These are phyloP conservation scores for Ceratoteleas bidentatus DNA, from an alignment of 1,140 invertebrate species.

Conservation along the genomic window DNA sequence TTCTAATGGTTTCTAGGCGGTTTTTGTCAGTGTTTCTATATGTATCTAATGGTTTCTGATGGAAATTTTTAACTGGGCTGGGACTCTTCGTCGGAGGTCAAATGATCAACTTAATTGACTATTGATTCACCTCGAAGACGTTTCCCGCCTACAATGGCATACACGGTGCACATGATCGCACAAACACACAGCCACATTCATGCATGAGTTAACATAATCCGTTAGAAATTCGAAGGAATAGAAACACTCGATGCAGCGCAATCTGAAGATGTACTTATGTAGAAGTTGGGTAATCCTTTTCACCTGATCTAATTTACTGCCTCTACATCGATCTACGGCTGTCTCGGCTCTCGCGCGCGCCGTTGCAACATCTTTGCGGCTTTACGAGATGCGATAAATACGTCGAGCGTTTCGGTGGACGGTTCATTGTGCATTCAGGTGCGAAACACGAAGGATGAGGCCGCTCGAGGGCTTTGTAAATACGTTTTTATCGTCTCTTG, in stretches of 20 bases:
- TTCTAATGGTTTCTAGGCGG: no score
- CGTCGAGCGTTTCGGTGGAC: slow-evolving; percentile 57
- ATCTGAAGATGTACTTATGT: slow-evolving; percentile 69
- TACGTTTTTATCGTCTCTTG: no score
- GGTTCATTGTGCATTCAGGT: slow-evolving; percentile 59
- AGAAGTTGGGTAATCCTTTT: slow-evolving; percentile 75
- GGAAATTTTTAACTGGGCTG: no score
- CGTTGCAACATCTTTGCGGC: slow-evolving; percentile 69
- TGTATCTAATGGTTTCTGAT: no score
- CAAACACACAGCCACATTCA: slow-evolving; percentile 22
- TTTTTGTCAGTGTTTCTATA: no score
- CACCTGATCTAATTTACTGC: slow-evolving; percentile 79
- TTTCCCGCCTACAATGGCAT: slow-evolving; percentile 8
- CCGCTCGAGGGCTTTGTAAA: no score
- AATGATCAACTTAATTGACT: slow-evolving; percentile 39
- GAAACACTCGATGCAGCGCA: slow-evolving; percentile 60
- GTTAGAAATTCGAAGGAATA: slow-evolving; percentile 50
- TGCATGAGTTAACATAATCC: slow-evolving; percentile 57
- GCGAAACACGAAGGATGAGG: no score
- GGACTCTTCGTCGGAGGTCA: neutral
- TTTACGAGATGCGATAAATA: slow-evolving; percentile 69
- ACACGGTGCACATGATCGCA: neutral
- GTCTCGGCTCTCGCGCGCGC: slow-evolving; percentile 66
- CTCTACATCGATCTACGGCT: slow-evolving; percentile 77
- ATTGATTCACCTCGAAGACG: slow-evolving; percentile 35